phyloP scores from a whole-genome alignment of 2,888 invertebrate species.

The Deilephila elpenor region DNA sequence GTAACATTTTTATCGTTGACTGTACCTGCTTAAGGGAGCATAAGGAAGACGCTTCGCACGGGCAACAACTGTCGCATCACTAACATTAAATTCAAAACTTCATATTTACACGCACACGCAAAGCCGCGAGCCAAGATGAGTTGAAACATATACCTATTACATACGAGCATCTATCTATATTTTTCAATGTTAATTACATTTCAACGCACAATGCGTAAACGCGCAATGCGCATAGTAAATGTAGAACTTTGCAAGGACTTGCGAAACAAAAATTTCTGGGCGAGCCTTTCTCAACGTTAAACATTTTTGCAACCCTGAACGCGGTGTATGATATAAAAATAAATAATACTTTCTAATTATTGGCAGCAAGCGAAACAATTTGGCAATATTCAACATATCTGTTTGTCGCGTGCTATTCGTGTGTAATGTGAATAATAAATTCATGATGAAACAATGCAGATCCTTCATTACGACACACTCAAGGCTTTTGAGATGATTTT shows the following conservation, averaged over 20 bases:
- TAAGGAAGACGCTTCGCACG: no score
- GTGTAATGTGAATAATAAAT: slow-evolving; percentile 26
- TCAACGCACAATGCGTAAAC: slow-evolving; percentile 51
- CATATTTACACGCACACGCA: no score
- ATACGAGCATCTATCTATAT: neutral
- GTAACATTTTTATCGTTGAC: no score
- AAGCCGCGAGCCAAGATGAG: no score
- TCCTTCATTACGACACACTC: slow-evolving; percentile 15
- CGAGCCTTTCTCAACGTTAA: slow-evolving; percentile 55
- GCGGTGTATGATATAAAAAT: slow-evolving; percentile 35
- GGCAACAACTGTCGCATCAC: no score
- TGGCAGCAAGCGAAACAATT: slow-evolving; percentile 29
- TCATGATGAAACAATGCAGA: slow-evolving; percentile 22
- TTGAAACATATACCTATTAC: neutral
- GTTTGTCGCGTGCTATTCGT: slow-evolving; percentile 29
- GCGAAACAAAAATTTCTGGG: slow-evolving; percentile 51
- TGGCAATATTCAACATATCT: slow-evolving; percentile 35
- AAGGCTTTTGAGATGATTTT: slow-evolving; percentile 18
- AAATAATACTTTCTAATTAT: slow-evolving; percentile 33
- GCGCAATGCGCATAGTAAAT: slow-evolving; percentile 41
- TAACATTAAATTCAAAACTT: no score
- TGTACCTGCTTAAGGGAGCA: no score
- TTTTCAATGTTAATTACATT: slow-evolving; percentile 35
- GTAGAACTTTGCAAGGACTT: slow-evolving; percentile 46
- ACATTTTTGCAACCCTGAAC: slow-evolving; percentile 59